These are phyloP conservation scores for Formica selysi DNA, from an alignment of 1,140 invertebrate species.

Conservation along the genomic window DNA sequence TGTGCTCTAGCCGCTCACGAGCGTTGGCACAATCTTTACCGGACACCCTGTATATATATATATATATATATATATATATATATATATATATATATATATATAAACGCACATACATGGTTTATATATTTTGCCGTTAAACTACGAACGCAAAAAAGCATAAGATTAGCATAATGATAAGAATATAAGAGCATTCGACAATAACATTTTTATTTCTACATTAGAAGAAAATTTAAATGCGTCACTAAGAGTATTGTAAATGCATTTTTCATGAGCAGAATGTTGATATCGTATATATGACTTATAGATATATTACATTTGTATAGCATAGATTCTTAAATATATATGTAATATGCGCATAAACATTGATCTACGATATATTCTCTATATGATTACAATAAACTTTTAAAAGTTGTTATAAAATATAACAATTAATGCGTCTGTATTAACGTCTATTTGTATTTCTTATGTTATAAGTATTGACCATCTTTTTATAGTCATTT, in stretches of 20 bases:
- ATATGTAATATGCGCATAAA: constrained; percentile 43
- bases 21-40: too few species aligned
- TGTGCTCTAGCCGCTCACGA: too few species aligned
- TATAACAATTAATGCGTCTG: constrained; percentile 60
- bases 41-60: too few species aligned
- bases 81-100: neutral
- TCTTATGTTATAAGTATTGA: constrained; percentile 42
- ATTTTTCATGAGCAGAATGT: constrained; percentile 15
- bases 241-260: constrained; percentile 55
- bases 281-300: constrained; percentile 31
- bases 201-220: constrained; percentile 18
- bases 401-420: constrained; percentile 63
- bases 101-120: too few species aligned
- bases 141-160: constrained; percentile 39
- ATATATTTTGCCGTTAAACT: constrained; percentile 13
- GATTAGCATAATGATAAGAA: constrained; percentile 3
- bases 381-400: constrained; percentile 44
- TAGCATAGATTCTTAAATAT: constrained; percentile 40
- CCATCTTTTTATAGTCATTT: constrained; percentile 28
- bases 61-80: constrained; percentile 21
- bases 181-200: constrained; percentile 30
- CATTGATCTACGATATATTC: constrained; percentile 39
- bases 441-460: constrained; percentile 35
- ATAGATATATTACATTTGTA: constrained; percentile 26
- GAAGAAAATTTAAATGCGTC: constrained; percentile 46